These are phyloP conservation scores for Micrasema minimum DNA, from an alignment of 1,140 invertebrate species.

Conservation along the genomic window DNA sequence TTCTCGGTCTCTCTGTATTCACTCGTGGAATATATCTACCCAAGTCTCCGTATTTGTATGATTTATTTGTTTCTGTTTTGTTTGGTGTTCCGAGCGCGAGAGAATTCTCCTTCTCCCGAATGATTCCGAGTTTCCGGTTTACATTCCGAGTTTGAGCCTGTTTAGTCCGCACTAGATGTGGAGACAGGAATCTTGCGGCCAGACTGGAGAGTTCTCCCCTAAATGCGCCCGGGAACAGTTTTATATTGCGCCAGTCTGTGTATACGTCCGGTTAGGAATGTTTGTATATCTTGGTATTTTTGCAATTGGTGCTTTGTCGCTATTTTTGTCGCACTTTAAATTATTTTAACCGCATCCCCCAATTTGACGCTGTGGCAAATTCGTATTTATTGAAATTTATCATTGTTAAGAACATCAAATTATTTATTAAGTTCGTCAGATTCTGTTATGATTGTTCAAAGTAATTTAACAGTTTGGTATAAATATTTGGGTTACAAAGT, in stretches of 20 bases:
- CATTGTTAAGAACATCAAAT: constrained; percentile 32
- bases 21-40: no score
- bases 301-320: constrained; percentile 28
- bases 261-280: constrained; percentile 4
- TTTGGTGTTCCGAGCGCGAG: background rate
- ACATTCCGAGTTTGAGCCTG: constrained; percentile 9
- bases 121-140: constrained; percentile 6
- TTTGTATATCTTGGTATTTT: constrained; percentile 1
- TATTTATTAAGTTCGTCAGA: constrained; percentile 16
- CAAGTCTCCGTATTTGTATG: constrained; percentile 18
- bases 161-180: no score
- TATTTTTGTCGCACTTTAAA: constrained; percentile 30
- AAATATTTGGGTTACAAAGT: no score
- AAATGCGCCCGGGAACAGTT: background rate
- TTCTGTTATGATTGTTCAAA: constrained; percentile 5
- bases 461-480: background rate
- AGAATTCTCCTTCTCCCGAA: background rate
- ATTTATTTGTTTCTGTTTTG: constrained; percentile 30
- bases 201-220: no score
- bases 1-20: background rate
- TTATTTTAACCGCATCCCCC: constrained; percentile 20
- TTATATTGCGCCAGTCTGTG: background rate
- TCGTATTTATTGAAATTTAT: constrained; percentile 29
- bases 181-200: no score
- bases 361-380: constrained; percentile 21